A percentile compares a stretch with the other conserved stretches of the same genome.
phyloP scores from a whole-genome alignment of 2,888 invertebrate genomes.

The Ptilodon capucinus region DNA sequence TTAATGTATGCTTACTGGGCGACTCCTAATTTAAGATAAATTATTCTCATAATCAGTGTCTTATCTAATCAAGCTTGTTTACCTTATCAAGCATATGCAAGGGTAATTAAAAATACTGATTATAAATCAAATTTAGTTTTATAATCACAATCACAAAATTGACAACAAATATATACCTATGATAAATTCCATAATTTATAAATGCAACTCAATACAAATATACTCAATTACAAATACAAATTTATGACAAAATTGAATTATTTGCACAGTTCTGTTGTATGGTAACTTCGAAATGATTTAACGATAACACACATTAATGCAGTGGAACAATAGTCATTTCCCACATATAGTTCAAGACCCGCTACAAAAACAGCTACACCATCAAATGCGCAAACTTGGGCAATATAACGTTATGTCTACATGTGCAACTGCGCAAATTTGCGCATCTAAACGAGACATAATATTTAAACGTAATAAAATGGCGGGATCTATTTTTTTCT shows the following conservation, averaged over 20 bases:
- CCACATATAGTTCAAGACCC: no score
- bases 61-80: not conserved
- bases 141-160: constrained; percentile 61
- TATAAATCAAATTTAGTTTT: constrained; percentile 44
- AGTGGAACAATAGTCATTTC: no score
- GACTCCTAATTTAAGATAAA: constrained; percentile 6
- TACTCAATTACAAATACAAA: constrained; percentile 10
- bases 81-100: not conserved
- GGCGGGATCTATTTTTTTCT: no score
- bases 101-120: constrained; percentile 5
- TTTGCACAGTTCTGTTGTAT: constrained; percentile 1
- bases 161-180: constrained; percentile 53
- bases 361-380: no score
- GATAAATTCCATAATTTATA: constrained; percentile 31
- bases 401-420: no score
- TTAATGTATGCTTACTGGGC: not conserved
- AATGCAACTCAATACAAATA: constrained; percentile 38
- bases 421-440: no score
- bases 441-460: no score
- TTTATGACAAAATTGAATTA: constrained; percentile 5
- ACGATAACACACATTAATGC: no score
- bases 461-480: no score
- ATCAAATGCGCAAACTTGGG: no score
- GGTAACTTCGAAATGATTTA: constrained; percentile 10
- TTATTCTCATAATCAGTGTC: not conserved